A percentile compares a stretch with the other conserved stretches of the same genome.
phyloP scores from a whole-genome alignment of 2,888 invertebrate genomes.

The Glaucopsyche alexis region DNA sequence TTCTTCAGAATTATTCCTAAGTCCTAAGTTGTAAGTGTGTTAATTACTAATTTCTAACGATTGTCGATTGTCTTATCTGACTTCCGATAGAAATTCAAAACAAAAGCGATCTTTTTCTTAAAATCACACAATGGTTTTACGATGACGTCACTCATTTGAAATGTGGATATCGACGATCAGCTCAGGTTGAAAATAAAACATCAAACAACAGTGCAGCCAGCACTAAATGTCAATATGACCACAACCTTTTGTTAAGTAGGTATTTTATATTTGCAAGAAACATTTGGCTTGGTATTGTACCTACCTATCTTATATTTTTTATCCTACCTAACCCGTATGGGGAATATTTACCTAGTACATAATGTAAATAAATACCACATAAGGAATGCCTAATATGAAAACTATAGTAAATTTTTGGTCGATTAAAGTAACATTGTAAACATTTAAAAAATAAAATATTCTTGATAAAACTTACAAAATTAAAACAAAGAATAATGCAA shows the following conservation, averaged over 20 bases:
- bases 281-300: neutral
- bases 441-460: neutral
- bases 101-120: neutral
- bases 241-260: neutral
- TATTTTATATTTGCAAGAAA: neutral
- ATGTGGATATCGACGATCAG: neutral
- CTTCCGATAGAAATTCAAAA: neutral
- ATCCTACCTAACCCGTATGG: too few species aligned
- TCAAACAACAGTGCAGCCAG: neutral
- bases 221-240: neutral
- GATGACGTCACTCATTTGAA: conserved; percentile 14
- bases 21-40: too few species aligned
- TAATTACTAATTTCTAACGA: too few species aligned
- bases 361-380: neutral
- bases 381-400: neutral
- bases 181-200: conserved; percentile 3
- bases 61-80: neutral
- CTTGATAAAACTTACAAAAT: neutral
- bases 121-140: neutral
- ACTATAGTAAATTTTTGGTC: neutral
- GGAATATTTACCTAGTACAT: neutral
- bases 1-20: too few species aligned
- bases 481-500: neutral
- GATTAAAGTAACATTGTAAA: neutral
- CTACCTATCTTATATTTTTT: too few species aligned